Evolutionary conservation across 2,113 vertebrate species (phyloP), one percentile per base, ranked within the genome.

Genomic region (Istiophorus platypterus): DNA sequence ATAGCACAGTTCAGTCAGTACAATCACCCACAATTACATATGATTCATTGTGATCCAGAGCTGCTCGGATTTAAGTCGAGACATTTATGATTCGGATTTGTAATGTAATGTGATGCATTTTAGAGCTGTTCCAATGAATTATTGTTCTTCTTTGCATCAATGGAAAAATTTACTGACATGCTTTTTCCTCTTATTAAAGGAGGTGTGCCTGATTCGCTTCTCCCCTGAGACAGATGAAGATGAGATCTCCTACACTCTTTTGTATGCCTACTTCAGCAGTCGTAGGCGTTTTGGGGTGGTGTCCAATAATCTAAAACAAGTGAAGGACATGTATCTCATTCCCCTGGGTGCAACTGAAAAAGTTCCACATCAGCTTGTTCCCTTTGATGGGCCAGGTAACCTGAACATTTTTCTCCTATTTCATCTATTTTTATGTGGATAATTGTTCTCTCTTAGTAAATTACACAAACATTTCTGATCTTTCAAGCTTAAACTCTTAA

Each of bases 261-360:
- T 99, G 47, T 99, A 97, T 22, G 97, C 98, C 2, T 99, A 99
- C 92, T 99, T 99, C 93, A 99, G 97, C 92, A 99, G 98, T 84
- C 96, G 98, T 51, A 98, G 95, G 78, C 97, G 98, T 86, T 99
- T 99, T 0, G 98, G 98, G 17, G 98, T 99, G 39, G 97, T 98
- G 0, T 98, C 98, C 76, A 99, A 99, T 93, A 99, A 99, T 80
- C 96, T 96, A 92, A 99, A 97, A 92, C 97, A 96, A 92, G 97
- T 99, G 88, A 99, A 99, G 93, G 98, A 99, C 93, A 97, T 99
- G 96, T 99, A 99, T 93, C 96, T 99, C 86, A 98, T 99, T 88
- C 98, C 98, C 41, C 90, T 99, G 91, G 97, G 97, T 64, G 94
- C 97, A 57, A 93, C 92, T 54, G 98, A 99, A 91, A 99, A 99